A percentile compares a stretch with the other conserved stretches of the same genome.
Conservation (phyloP, 2,888 invertebrate genomes). For the Helleia helle region DNA sequence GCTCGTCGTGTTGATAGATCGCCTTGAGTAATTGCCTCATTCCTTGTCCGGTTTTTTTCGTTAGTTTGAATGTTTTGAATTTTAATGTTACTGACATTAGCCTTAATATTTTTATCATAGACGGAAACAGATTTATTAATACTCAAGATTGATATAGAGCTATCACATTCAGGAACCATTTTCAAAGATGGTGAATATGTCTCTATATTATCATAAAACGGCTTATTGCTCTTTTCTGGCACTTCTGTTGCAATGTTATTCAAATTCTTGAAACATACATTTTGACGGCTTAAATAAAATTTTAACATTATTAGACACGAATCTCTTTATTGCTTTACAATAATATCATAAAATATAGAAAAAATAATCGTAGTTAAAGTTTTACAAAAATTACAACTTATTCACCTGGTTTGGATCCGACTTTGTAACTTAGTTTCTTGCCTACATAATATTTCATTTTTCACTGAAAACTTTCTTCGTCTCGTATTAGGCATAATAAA, state of each 20-base stretch:
- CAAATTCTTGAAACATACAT: too few relatives aligned
- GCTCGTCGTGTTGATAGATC: conserved; percentile 20
- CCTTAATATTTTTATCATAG: conserved; percentile 41
- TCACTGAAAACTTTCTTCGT: conserved; percentile 54
- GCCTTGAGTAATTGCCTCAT: conserved; percentile 6
- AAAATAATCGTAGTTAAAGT: too few relatives aligned
- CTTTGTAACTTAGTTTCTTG: conserved; percentile 34
- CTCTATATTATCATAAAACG: too few relatives aligned
- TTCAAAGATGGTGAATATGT: conserved; percentile 25
- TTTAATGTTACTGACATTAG: conserved; percentile 42
- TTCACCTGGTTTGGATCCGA: conserved; percentile 39
- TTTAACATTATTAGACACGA: too few relatives aligned
- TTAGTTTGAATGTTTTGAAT: conserved; percentile 26
- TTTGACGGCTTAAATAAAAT: too few relatives aligned
- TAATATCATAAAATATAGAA: too few relatives aligned
- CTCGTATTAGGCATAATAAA: conserved; percentile 50
- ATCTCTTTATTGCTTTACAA: too few relatives aligned
- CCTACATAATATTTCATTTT: conserved; percentile 36
- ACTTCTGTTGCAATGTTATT: too few relatives aligned
- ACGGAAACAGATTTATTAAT: conserved; percentile 20
- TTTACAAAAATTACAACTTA: background rate
- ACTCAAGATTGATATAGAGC: conserved; percentile 22
- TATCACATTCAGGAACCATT: conserved; percentile 33
- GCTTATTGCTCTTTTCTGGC: too few relatives aligned
- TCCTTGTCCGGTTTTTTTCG: background rate